Percentiles rank a stretch among this genome's conserved stretches.
Conservation (phyloP, 2,797 vertebrate species). For the Ispidina lecontei region DNA sequence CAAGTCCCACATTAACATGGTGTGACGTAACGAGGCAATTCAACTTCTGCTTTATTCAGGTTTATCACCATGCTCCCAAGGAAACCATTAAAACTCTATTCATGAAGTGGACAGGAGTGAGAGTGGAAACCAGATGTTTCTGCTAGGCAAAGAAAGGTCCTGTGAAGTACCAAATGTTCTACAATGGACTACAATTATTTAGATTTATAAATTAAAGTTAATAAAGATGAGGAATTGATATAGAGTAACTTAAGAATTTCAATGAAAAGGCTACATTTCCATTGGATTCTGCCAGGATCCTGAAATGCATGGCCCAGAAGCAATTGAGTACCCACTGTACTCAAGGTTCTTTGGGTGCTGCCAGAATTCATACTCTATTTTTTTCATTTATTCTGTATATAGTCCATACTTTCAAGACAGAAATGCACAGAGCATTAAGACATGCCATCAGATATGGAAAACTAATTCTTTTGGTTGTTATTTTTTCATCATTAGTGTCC, state of each 20-base stretch:
- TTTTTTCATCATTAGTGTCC: background rate
- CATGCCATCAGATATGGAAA: background rate
- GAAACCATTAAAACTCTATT: background rate
- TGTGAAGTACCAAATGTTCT: background rate
- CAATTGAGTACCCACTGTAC: fast-evolving
- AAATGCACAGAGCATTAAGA: background rate
- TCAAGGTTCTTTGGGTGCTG: background rate
- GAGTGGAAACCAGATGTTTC: background rate
- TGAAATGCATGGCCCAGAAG: background rate
- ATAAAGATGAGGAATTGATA: background rate
- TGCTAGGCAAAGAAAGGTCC: background rate
- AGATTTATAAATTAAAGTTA: background rate
- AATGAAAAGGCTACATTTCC: background rate
- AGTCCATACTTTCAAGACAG: background rate
- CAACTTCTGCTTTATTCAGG: background rate
- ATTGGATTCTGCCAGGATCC: background rate
- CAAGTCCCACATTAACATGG: background rate
- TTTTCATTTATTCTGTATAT: background rate
- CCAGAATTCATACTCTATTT: background rate
- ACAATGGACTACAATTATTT: background rate
- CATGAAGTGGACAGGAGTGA: background rate
- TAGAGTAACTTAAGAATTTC: background rate
- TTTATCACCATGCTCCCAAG: background rate
- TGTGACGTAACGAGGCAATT: background rate
- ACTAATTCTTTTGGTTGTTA: background rate